Conservation (phyloP, 2,113 vertebrate species). For the Rattus rattus region DNA sequence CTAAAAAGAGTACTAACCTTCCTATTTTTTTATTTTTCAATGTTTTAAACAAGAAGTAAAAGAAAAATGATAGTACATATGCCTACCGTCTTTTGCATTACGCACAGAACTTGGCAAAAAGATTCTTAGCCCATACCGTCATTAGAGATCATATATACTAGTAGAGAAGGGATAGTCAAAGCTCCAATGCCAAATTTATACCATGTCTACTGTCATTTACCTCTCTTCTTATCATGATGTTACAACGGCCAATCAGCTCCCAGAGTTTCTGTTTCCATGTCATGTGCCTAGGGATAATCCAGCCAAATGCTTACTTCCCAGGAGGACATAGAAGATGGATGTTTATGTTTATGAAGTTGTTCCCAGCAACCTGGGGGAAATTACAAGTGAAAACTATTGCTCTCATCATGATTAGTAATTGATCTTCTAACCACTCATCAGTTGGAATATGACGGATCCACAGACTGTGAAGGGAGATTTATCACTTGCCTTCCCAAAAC, state of each 20-base stretch:
- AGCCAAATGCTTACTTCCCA: conserved; percentile 53
- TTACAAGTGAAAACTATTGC: conserved; percentile 67
- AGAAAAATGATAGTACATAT: background rate
- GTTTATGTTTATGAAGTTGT: conserved; percentile 65
- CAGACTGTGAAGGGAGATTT: conserved; percentile 66
- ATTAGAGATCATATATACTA: background rate
- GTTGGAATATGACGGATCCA: conserved; percentile 70
- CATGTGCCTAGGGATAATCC: background rate
- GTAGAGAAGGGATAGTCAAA: background rate
- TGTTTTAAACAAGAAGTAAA: background rate
- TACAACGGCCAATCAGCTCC: background rate
- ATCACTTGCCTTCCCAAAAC: conserved; percentile 67
- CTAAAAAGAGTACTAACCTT: background rate
- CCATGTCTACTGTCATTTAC: background rate
- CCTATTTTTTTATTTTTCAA: background rate
- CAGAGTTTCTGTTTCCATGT: background rate
- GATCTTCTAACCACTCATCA: conserved; percentile 62
- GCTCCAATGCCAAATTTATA: background rate
- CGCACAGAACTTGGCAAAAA: background rate
- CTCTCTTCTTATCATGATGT: background rate
- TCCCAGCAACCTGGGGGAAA: conserved; percentile 66
- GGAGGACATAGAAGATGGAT: conserved; percentile 70
- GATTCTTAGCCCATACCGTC: background rate
- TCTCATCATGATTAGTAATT: conserved; percentile 77
- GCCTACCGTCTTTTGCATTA: background rate